Evolutionary conservation across 2,797 vertebrate genomes (phyloP), one percentile per base, ranked within the genome.

Genomic region (Lutjanus argentimaculatus): DNA sequence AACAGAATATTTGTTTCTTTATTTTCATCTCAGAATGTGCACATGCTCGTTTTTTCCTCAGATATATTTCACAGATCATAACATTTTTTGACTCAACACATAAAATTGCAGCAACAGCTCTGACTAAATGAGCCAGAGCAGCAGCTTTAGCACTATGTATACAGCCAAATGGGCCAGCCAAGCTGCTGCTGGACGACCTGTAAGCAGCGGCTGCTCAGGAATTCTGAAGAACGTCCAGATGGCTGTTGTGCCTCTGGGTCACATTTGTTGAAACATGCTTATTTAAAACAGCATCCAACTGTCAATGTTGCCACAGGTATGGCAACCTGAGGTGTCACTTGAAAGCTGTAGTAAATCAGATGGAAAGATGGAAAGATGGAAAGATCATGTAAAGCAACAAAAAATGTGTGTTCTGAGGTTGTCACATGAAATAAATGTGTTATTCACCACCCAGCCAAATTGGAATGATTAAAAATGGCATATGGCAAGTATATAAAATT

Each of bases 151-250:
- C 57, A 67, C 15, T 21, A 10, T n/a, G n/a, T 62, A 8, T 40
- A 43, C 15, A 21, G 65, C 73, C 62, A 75, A 75, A 66, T 63
- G 64, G 67, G 52, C 56, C 45, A 7, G 17, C 7, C 4, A n/a
- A 56, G 19, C 57, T 61, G 42, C 53, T 61, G 53, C 12, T 72
- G 71, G 67, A 68, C 3, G 10, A 80, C 17, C 36, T 43, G 55
- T 46, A 22, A 80, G 64, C 52, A 22, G 59, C 19, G 66, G 46
- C 75, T 49, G 36, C 42, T 58, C 64, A 58, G 61, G 66, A 66
- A 70, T 70, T 58, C 30, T 45, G 13, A 53, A 58, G 17, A 56
- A 67, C 45, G 51, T 67, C 77, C 80, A 83, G 59, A 79, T 79
- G 80, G 67, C 36, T 49, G 8, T 4, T 40, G 36, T 74, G 52